Evolutionary conservation across 2,888 invertebrate genomes (phyloP).

Genomic region (Rhopalosiphum nymphaeae): DNA sequence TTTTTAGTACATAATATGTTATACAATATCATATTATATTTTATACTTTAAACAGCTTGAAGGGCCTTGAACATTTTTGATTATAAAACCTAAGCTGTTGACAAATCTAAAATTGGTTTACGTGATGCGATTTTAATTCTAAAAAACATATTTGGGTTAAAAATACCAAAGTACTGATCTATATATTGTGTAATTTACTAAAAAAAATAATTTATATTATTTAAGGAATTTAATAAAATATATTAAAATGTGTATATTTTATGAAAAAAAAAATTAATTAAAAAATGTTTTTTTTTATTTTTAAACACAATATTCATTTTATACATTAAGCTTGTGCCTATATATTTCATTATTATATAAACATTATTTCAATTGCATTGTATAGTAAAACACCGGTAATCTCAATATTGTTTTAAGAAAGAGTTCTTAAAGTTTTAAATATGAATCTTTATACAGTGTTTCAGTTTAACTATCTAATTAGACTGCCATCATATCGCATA

Average conservation of each 20-base stretch:
- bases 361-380: not conserved
- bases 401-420: not conserved
- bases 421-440: not conserved
- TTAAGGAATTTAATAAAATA: not conserved
- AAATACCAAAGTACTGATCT: not conserved
- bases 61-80: not conserved
- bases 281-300: not conserved
- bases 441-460: not conserved
- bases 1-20: not conserved
- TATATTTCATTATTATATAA: not conserved
- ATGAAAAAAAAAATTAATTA: not conserved
- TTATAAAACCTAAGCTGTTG: slow-evolving; percentile 4
- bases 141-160: not conserved
- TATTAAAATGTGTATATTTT: not conserved
- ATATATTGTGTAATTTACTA: not conserved
- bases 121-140: not conserved
- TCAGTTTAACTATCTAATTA: not conserved
- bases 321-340: not conserved
- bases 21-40: not conserved
- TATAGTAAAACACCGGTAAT: not conserved
- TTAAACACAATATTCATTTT: not conserved
- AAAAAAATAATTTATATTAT: not conserved
- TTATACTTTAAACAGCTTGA: not conserved
- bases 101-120: slow-evolving; percentile 13
- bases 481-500: not conserved